Evolutionary conservation across 2,888 invertebrate species (phyloP), one percentile per base, ranked within the genome.

Genomic region (Rambutsinella grinnellia): DNA sequence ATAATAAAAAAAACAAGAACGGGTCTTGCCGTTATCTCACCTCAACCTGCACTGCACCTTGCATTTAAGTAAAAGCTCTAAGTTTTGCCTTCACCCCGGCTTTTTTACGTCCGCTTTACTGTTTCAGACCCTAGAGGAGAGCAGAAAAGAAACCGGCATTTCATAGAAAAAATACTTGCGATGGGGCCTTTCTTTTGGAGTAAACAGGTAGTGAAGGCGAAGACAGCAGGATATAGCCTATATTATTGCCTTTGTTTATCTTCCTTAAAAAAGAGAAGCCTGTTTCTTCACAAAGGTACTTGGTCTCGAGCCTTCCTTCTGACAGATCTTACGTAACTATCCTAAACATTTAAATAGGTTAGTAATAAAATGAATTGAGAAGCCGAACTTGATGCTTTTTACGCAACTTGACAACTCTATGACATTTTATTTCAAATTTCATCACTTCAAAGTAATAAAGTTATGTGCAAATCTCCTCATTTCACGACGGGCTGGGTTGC

Each of bases 21-120:
- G 83, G 82, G 83, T 82, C 82, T 83, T 82, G 79, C 83, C 83
- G 83, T 83, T 83, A 83, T 81, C 82, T 83, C 83, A 83, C 83
- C 83, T 82, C 81, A 58, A 62, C 75, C 75, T 75, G 62, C 75
- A 67, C 75, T 67, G 61, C 61, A 75, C 75, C 54, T 75, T 67
- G 36, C 49, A 36, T 44, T 51, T 28, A 74, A 74, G 75, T 67
- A 75, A 75, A 75, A 75, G 66, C 62, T 49, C 61, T 56, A n/a
- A n/a, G n/a, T 68, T 75, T 74, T 66, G 23, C 69, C 24, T 28
- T 36, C 36, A 36, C 5, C 54, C 19, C 19, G 19, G 21, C 23
- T 21, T 54, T 19, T 3, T 21, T 21, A 24, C 53, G 47, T 75
- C 68, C 75, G 75, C 61, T 53, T n/a, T 68, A 56, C 72, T 51